Percentiles rank a stretch among this genome's conserved stretches.
phyloP scores from a whole-genome alignment of 2,797 vertebrate species.

The Chelon labrosus region DNA sequence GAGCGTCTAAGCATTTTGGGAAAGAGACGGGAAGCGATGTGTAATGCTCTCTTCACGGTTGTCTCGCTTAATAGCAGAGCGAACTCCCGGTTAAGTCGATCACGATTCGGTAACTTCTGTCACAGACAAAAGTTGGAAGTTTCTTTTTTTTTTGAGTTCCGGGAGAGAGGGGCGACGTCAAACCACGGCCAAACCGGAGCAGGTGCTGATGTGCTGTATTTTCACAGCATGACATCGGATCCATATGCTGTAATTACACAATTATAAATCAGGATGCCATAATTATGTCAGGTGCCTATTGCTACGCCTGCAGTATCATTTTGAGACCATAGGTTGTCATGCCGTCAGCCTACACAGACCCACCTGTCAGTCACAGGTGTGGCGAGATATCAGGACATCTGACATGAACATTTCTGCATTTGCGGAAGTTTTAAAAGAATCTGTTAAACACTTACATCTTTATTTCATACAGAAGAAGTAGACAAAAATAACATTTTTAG shows the following conservation, averaged over 20 bases:
- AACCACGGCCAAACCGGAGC: neutral
- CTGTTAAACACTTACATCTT: neutral
- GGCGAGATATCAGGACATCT: neutral
- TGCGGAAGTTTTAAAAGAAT: conserved; percentile 8
- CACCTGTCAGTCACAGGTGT: conserved; percentile 39
- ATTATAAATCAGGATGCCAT: conserved; percentile 11
- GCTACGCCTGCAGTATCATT: conserved; percentile 6
- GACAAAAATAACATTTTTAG: conserved; percentile 25
- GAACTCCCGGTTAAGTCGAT: conserved; percentile 36
- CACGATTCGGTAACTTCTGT: conserved; percentile 26
- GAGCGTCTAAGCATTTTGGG: conserved; percentile 32
- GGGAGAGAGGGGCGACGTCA: conserved; percentile 4
- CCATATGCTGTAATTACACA: conserved; percentile 33
- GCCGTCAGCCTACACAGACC: neutral
- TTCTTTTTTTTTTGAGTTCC: neutral
- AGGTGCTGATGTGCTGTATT: conserved; percentile 4
- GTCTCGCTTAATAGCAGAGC: conserved; percentile 46
- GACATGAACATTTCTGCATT: neutral
- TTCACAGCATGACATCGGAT: neutral
- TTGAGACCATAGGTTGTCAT: conserved; percentile 37
- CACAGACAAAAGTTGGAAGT: conserved; percentile 12
- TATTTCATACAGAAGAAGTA: neutral
- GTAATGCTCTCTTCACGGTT: conserved; percentile 54
- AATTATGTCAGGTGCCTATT: conserved; percentile 48
- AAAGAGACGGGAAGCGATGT: conserved; percentile 37